Conservation (phyloP, 2,888 invertebrate species). For the Drosophila borborema region DNA sequence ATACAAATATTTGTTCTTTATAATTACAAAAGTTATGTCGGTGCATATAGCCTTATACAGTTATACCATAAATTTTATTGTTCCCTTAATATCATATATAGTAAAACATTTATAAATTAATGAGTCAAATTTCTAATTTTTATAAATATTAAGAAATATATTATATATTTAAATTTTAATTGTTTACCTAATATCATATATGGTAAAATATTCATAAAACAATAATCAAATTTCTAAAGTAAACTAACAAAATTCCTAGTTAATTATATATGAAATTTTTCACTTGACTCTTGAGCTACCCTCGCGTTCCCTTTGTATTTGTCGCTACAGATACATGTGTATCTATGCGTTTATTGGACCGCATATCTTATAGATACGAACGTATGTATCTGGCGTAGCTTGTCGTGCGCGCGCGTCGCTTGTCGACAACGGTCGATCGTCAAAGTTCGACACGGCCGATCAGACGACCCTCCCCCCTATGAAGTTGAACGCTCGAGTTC, state of each 20-base stretch:
- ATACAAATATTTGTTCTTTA: background rate
- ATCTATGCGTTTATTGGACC: constrained; percentile 27
- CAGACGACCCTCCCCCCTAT: constrained; percentile 42
- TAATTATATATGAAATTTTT: background rate
- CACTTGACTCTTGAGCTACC: constrained; percentile 14
- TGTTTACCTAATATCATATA: too few relatives aligned
- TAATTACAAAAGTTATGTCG: too few relatives aligned
- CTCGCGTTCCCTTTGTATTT: background rate
- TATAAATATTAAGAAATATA: too few relatives aligned
- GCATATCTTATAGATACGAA: constrained; percentile 33
- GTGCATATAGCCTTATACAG: too few relatives aligned
- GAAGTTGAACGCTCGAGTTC: constrained; percentile 51
- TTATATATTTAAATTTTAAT: too few relatives aligned
- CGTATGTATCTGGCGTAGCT: constrained; percentile 33
- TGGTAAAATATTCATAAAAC: too few relatives aligned
- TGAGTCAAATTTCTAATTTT: background rate
- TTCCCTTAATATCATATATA: too few relatives aligned
- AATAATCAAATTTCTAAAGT: background rate
- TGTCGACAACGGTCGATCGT: constrained; percentile 64
- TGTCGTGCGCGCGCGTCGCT: constrained; percentile 27
- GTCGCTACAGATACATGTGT: constrained; percentile 21
- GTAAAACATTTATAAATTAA: background rate
- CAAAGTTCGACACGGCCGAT: constrained; percentile 70
- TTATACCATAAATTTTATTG: too few relatives aligned
- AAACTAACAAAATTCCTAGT: background rate